Evolutionary conservation across 2,113 vertebrate genomes (phyloP).

Genomic region (Ptilonorhynchus violaceus): DNA sequence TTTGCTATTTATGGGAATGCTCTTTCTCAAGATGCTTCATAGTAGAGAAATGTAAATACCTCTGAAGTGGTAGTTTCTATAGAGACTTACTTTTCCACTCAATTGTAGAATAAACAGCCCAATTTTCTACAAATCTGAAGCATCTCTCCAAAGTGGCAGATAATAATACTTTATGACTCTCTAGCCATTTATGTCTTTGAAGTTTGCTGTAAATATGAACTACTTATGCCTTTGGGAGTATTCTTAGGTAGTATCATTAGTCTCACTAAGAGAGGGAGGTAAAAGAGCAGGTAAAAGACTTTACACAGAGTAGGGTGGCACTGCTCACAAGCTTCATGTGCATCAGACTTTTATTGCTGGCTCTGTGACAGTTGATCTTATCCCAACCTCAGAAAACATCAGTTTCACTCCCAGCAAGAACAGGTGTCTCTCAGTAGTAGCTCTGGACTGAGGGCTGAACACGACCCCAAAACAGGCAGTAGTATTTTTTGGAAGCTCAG

Average conservation of each 20-base stretch:
- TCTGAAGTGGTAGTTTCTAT: conserved; percentile 46
- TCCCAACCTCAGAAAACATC: background rate
- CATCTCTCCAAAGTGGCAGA: background rate
- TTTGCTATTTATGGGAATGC: conserved; percentile 36
- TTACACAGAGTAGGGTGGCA: background rate
- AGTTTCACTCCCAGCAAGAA: background rate
- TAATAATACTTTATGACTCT: background rate
- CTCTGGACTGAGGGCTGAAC: background rate
- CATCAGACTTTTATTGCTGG: background rate
- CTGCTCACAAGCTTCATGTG: background rate
- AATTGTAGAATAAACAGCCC: conserved; percentile 31
- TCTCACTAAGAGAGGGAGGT: background rate
- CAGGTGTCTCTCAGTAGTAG: background rate
- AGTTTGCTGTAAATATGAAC: background rate
- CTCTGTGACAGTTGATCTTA: background rate
- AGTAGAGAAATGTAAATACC: conserved; percentile 32
- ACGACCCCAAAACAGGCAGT: background rate
- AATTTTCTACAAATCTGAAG: background rate
- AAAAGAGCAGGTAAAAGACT: background rate
- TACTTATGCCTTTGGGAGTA: background rate
- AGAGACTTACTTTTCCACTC: conserved; percentile 44
- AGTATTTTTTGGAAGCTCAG: background rate
- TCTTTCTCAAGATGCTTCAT: conserved; percentile 25
- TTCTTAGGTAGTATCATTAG: background rate
- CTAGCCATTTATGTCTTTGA: background rate